Base-by-base conservation (phyloP, 1,140 invertebrate species). In the Nymphalis io region DNA sequence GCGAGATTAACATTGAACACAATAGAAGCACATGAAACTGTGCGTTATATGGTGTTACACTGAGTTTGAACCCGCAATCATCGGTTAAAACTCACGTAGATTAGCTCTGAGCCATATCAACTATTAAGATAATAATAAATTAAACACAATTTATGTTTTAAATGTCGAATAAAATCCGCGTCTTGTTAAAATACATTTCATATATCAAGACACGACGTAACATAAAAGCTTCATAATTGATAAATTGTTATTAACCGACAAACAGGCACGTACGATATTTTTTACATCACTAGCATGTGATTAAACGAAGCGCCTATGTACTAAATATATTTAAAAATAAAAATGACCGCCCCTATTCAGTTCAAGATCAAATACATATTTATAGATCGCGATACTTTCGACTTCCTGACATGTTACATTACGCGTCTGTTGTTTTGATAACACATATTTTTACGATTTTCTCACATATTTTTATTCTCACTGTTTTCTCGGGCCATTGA, bases 361-460 rank as follows among this genome's bases (percentile, higher is more conserved):
- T 70, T 70, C 68, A 70, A 70, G 68, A 63, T 62, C 68, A 70
- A 58, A 51, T 46, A 33, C 20, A 46, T 63, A 70, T 70, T 70
- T 63, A 59, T 70, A 68, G 57, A 55, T 42, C 23, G 53, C 42
- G 68, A 23, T 70, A 48, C 51, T 60, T 53, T 58, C 46, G 53
- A 57, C 60, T 70, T 70, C 60, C 60, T 63, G 66, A 61, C 40
- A 46, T 48, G 40, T 23, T 60, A 60, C 59, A 61, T 63, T 57
- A 63, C 53, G 33, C 68, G 59, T 70, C 60, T 70, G 60, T 23
- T 70, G 55, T 63, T 70, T 70, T 70, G 60, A 59, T 51, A 64
- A 42, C 48, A 58, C 59, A 44, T 70, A 33, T 70, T 58, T 64
- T 64, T 55, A 63, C 20, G 33, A 18, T 51, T 8, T 20, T 18